Conservation (phyloP, 1,140 invertebrate genomes). For the Drosophila suzukii region DNA sequence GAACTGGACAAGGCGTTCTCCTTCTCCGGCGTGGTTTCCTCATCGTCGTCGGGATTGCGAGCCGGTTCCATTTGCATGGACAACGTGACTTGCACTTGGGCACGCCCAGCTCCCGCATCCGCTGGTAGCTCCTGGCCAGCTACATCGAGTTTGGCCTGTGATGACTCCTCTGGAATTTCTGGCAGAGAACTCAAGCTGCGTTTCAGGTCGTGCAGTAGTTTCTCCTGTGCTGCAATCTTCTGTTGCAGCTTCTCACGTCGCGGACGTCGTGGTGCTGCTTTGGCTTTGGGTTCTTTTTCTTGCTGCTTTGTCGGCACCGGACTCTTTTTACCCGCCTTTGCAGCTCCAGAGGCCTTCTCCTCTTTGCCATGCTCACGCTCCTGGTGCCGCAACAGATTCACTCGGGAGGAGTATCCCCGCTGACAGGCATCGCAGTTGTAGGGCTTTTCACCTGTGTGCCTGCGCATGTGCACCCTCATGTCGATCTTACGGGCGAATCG, state of each 20-base stretch:
- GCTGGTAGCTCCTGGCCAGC: slow-evolving; percentile 34
- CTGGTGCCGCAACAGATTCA: slow-evolving; percentile 72
- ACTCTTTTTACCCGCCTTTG: slow-evolving; percentile 1
- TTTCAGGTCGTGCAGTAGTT: slow-evolving; percentile 53
- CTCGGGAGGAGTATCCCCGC: slow-evolving; percentile 73
- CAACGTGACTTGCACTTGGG: slow-evolving; percentile 73
- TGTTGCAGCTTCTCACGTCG: slow-evolving; percentile 63
- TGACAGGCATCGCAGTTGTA: slow-evolving; percentile 69
- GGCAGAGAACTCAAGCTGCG: slow-evolving; percentile 46
- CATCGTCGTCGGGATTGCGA: slow-evolving; percentile 33
- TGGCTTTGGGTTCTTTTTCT: slow-evolving; percentile 18
- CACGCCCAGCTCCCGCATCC: slow-evolving; percentile 61
- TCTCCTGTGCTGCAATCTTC: slow-evolving; percentile 68
- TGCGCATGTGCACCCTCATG: slow-evolving; percentile 87
- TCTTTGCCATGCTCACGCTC: slow-evolving; percentile 63
- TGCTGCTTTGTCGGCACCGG: background rate
- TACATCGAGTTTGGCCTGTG: background rate
- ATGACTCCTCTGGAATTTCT: slow-evolving; percentile 54
- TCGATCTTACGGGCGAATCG: slow-evolving; percentile 86
- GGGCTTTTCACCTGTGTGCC: slow-evolving; percentile 86
- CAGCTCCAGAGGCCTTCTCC: background rate
- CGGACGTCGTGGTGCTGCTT: slow-evolving; percentile 38
- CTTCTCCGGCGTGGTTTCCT: slow-evolving; percentile 66
- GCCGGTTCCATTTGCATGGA: slow-evolving; percentile 77
- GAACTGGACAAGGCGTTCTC: slow-evolving; percentile 65